These are phyloP conservation scores for Macrotrachela quadricornifera DNA, from an alignment of 1,140 invertebrate species.

Conservation along the genomic window DNA sequence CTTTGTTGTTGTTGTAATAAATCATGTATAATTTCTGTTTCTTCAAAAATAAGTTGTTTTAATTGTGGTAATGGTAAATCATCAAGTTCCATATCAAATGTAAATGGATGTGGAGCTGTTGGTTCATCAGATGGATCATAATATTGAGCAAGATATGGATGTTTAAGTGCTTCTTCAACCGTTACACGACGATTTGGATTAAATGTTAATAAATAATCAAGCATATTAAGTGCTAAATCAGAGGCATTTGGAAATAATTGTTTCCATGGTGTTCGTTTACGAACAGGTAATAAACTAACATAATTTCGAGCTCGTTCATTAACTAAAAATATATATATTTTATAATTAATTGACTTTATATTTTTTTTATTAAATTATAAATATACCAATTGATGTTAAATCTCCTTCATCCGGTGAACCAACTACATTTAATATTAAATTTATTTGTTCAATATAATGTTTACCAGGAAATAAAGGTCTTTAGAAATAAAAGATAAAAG, in stretches of 20 bases:
- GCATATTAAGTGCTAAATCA: conserved; percentile 55
- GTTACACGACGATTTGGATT: conserved; percentile 90
- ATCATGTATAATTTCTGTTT: conserved; percentile 37
- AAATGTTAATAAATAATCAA: conserved; percentile 97
- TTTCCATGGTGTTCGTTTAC: too few relatives aligned
- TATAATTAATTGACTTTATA: too few relatives aligned
- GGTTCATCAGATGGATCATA: conserved; percentile 98
- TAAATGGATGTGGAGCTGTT: conserved; percentile 87
- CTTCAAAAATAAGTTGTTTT: conserved; percentile 87
- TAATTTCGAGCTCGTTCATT: too few relatives aligned
- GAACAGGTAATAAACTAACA: too few relatives aligned
- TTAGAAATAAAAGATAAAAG: conserved; percentile 42
- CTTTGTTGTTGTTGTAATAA: too few relatives aligned
- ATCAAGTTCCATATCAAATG: conserved; percentile 91
- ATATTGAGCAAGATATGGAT: conserved; percentile 96
- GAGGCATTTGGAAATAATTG: too few relatives aligned
- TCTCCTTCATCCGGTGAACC: conserved; percentile 5
- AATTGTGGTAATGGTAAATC: conserved; percentile 89
- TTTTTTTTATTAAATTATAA: too few relatives aligned
- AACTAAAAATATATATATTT: too few relatives aligned
- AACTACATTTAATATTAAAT: conserved; percentile 1
- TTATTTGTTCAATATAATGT: conserved; percentile 43
- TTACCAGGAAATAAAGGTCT: conserved; percentile 94
- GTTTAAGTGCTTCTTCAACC: conserved; percentile 88
- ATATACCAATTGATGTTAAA: neutral